Conservation (phyloP, 1,140 invertebrate genomes). For the Calosoma granatense region DNA sequence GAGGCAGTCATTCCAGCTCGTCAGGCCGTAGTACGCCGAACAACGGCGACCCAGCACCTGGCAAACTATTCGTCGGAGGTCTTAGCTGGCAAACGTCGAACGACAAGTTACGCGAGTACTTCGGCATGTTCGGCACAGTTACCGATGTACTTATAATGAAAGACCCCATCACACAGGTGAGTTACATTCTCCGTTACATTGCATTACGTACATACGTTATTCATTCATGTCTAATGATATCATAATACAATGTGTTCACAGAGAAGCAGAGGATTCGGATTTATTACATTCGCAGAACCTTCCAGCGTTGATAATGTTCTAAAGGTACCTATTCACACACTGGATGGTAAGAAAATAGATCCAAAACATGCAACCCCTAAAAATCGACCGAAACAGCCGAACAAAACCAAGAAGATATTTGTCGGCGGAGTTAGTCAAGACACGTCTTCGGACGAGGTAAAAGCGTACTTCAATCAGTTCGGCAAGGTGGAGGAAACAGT, state of each 20-base stretch:
- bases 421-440: constrained; percentile 86
- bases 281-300: constrained; percentile 86
- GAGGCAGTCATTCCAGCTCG: constrained; percentile 49
- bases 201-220: background rate
- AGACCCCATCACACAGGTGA: constrained; percentile 85
- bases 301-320: constrained; percentile 82
- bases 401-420: constrained; percentile 87
- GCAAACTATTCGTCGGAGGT: constrained; percentile 83
- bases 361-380: constrained; percentile 88
- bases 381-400: constrained; percentile 72
- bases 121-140: constrained; percentile 82
- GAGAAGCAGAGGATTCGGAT: constrained; percentile 87
- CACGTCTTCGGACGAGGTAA: constrained; percentile 82
- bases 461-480: constrained; percentile 84
- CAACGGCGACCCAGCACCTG: constrained; percentile 64
- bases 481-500: constrained; percentile 87
- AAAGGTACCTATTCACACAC: constrained; percentile 78
- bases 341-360: constrained; percentile 92
- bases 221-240: background rate
- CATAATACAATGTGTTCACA: constrained; percentile 42
- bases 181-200: constrained; percentile 23
- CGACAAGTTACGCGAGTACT: constrained; percentile 82
- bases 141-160: constrained; percentile 92
- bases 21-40: constrained; percentile 67
- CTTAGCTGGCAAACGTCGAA: constrained; percentile 86